phyloP scores from a whole-genome alignment of 2,797 vertebrate species.

The Lerista edwardsae region DNA sequence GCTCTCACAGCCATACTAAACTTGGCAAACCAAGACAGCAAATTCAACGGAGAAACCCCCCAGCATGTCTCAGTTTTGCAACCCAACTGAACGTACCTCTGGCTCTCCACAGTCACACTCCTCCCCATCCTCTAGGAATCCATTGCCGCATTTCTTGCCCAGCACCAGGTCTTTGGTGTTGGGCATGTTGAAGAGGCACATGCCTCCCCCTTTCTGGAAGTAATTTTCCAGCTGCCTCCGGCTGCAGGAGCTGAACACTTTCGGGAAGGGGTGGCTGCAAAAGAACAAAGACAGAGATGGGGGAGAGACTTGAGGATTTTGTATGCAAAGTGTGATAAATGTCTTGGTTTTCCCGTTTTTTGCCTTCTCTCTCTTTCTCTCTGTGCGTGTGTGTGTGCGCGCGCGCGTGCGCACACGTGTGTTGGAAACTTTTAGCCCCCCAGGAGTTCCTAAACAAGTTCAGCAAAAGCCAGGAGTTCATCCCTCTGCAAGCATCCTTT shows the following conservation, averaged over 20 bases:
- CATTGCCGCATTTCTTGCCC: conserved; percentile 88
- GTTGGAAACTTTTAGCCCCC: too few relatives aligned
- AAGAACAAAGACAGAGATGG: too few relatives aligned
- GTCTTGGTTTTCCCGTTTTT: background rate
- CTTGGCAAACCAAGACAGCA: too few relatives aligned
- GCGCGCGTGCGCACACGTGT: too few relatives aligned
- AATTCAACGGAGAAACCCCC: background rate
- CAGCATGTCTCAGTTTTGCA: background rate
- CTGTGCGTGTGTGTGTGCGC: too few relatives aligned
- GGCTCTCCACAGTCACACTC: conserved; percentile 91
- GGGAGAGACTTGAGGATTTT: too few relatives aligned
- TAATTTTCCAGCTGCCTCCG: conserved; percentile 89
- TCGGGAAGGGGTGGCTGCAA: conserved; percentile 90
- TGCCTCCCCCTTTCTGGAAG: conserved; percentile 93
- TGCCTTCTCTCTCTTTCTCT: too few relatives aligned
- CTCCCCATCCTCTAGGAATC: conserved; percentile 93
- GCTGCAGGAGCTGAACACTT: conserved; percentile 93
- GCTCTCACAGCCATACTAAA: too few relatives aligned
- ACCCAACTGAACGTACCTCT: conserved; percentile 77
- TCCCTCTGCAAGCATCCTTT: too few relatives aligned
- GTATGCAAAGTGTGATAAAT: background rate
- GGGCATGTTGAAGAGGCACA: conserved; percentile 91
- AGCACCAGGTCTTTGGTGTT: conserved; percentile 85
- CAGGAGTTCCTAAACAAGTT: too few relatives aligned
- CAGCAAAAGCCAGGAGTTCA: too few relatives aligned